Evolutionary conservation across 2,113 vertebrate species (phyloP).

Genomic region (Anguilla rostrata): DNA sequence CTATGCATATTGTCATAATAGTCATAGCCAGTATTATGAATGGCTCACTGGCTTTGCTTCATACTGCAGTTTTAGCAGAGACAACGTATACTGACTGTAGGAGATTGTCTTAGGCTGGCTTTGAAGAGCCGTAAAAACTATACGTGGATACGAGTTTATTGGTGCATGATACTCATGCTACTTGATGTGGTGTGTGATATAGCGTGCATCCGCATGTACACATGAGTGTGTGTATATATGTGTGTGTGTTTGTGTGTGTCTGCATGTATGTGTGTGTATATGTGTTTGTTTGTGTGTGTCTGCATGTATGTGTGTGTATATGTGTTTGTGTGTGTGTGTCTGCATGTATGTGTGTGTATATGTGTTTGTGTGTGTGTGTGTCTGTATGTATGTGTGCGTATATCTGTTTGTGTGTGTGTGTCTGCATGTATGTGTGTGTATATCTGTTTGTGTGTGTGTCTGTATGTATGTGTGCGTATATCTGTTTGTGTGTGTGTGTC

Average conservation of each 20-base stretch:
- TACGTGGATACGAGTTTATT: constrained; percentile 7
- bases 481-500: too few relatives aligned
- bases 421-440: too few relatives aligned
- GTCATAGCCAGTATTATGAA: background rate
- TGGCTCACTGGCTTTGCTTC: background rate
- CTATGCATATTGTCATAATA: background rate
- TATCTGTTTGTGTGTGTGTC: too few relatives aligned
- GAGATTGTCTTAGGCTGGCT: background rate
- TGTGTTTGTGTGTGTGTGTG: too few relatives aligned
- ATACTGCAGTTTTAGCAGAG: background rate
- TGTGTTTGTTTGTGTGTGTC: background rate
- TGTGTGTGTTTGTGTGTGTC: constrained; percentile 6
- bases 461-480: too few relatives aligned
- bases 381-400: too few relatives aligned
- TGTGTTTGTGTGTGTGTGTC: too few relatives aligned
- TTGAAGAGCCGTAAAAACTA: background rate
- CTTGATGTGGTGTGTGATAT: background rate
- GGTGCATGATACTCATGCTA: constrained; percentile 5
- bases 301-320: constrained; percentile 11
- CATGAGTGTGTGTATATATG: background rate
- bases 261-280: background rate
- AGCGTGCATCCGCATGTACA: background rate
- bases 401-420: too few relatives aligned
- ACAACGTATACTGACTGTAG: background rate
- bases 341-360: too few relatives aligned